These are phyloP conservation scores for Bombyx mori DNA, from an alignment of 1,140 invertebrate genomes.

Conservation along the genomic window DNA sequence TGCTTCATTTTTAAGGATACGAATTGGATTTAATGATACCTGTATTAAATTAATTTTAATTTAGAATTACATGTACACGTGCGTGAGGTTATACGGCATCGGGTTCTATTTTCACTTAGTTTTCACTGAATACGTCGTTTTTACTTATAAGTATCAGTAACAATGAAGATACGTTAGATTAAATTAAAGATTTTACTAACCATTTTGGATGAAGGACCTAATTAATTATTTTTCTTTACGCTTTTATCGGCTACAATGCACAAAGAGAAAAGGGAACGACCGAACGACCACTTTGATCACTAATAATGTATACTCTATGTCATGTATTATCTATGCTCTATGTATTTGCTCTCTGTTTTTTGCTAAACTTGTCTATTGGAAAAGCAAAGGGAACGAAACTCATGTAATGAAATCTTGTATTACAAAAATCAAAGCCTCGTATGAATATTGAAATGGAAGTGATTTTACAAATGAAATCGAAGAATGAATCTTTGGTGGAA, in stretches of 20 bases:
- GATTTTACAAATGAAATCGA: no score
- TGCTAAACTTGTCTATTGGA: no score
- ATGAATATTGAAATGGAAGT: no score
- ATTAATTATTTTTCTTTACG: neutral
- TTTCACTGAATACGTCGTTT: neutral
- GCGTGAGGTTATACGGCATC: constrained; percentile 8
- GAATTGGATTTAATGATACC: constrained; percentile 93
- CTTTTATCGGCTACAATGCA: neutral
- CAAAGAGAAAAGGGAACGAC: no score
- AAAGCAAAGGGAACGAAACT: no score
- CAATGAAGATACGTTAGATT: neutral
- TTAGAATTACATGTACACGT: constrained; percentile 27
- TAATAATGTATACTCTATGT: no score
- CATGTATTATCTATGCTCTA: no score
- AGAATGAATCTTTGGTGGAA: no score
- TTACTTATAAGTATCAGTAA: neutral
- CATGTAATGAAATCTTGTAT: no score
- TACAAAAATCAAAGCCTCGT: no score
- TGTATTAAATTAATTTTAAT: constrained; percentile 47
- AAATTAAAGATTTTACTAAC: neutral
- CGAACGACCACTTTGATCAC: no score
- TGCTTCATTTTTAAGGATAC: constrained; percentile 94
- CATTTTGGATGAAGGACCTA: neutral
- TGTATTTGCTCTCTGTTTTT: no score
- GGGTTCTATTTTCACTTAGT: neutral